Percentiles rank a stretch among this genome's conserved stretches.
Conservation (phyloP, 2,797 vertebrate genomes). For the Sandelia bainsii region DNA sequence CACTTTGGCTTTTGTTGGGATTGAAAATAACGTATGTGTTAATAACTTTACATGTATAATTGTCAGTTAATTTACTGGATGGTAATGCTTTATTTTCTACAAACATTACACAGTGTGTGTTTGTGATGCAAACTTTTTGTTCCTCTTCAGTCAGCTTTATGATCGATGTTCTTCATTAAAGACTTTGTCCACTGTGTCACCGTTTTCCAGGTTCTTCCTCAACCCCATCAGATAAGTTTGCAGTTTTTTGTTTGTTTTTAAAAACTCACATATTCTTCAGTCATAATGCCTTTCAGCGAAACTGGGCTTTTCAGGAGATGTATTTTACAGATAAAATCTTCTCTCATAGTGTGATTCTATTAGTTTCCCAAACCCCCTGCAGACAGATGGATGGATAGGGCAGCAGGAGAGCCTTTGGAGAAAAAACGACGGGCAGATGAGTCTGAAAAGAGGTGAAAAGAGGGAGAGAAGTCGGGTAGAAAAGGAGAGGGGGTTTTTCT, state of each 20-base stretch:
- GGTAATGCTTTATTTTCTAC: too few species aligned
- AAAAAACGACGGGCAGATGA: slow-evolving; percentile 14
- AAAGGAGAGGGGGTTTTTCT: slow-evolving; percentile 34
- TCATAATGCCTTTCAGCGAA: background rate
- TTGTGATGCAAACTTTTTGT: too few species aligned
- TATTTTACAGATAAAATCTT: slow-evolving; percentile 21
- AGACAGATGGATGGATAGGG: slow-evolving; percentile 9
- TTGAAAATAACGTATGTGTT: too few species aligned
- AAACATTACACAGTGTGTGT: too few species aligned
- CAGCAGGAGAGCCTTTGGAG: background rate
- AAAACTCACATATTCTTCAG: background rate
- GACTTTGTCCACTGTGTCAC: too few species aligned
- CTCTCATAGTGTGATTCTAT: slow-evolving; percentile 14
- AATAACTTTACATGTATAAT: too few species aligned
- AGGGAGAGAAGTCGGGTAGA: slow-evolving; percentile 9
- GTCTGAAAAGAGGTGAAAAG: slow-evolving; percentile 24
- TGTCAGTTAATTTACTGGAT: too few species aligned
- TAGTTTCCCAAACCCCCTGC: slow-evolving; percentile 21
- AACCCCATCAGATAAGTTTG: background rate
- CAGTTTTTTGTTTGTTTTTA: slow-evolving; percentile 1
- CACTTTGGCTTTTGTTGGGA: too few species aligned
- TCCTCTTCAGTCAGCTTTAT: too few species aligned
- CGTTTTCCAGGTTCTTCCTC: too few species aligned
- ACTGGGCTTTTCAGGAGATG: slow-evolving; percentile 8
- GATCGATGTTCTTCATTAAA: too few species aligned